These are phyloP conservation scores for Hyles vespertilio DNA, from an alignment of 1,140 invertebrate species.

Conservation along the genomic window DNA sequence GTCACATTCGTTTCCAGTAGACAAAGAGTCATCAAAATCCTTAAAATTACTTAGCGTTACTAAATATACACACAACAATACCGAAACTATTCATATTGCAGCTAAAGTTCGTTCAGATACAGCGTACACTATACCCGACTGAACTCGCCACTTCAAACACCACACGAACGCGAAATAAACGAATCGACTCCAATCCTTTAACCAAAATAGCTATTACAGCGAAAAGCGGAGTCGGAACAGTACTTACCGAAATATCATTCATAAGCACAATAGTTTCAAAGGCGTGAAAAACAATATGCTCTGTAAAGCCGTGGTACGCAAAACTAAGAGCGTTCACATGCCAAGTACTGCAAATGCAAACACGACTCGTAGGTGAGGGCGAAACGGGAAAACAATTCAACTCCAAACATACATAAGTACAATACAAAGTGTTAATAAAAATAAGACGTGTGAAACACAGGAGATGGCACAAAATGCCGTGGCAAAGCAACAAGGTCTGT, in stretches of 20 bases:
- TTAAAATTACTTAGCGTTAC: too few species aligned
- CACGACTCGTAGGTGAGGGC: slow-evolving; percentile 52
- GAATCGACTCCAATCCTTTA: too few species aligned
- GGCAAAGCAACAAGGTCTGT: slow-evolving; percentile 38
- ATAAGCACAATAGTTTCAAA: slow-evolving; percentile 40
- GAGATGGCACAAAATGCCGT: slow-evolving; percentile 1
- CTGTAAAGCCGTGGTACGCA: slow-evolving; percentile 55
- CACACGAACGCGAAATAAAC: too few species aligned
- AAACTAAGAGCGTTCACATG: slow-evolving; percentile 60
- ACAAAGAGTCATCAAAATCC: too few species aligned
- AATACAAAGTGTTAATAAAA: slow-evolving; percentile 10
- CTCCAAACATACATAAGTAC: background rate
- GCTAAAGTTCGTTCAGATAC: too few species aligned
- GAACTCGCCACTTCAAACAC: too few species aligned
- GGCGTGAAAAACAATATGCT: slow-evolving; percentile 57
- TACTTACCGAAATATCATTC: background rate
- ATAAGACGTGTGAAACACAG: slow-evolving; percentile 11
- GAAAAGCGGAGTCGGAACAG: too few species aligned
- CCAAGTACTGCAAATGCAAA: slow-evolving; percentile 63
- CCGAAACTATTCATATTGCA: too few species aligned
- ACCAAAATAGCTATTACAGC: too few species aligned
- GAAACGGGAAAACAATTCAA: slow-evolving; percentile 13
- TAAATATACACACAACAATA: too few species aligned
- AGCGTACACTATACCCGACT: too few species aligned
- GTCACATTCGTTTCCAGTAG: too few species aligned